These are phyloP conservation scores for Eristalis intricaria DNA, from an alignment of 2,888 invertebrate species.

Conservation along the genomic window DNA sequence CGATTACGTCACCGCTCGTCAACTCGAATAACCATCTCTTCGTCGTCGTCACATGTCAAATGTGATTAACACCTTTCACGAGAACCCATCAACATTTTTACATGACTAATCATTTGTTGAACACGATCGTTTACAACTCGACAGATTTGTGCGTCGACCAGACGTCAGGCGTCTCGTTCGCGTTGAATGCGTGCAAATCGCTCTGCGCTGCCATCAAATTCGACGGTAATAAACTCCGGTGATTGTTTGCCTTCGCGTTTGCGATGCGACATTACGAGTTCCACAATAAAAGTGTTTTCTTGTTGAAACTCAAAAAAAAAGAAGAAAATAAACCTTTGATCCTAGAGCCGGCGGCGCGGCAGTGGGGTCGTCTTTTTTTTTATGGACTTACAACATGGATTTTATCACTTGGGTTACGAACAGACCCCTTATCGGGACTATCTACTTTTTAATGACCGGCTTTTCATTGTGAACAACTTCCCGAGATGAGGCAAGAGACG, in stretches of 20 bases:
- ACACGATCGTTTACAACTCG: background rate
- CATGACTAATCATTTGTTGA: background rate
- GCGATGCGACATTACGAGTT: background rate
- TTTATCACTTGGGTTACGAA: background rate
- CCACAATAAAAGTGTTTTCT: background rate
- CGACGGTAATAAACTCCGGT: background rate
- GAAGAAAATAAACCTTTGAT: background rate
- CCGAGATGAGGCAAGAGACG: background rate
- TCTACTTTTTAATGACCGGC: background rate
- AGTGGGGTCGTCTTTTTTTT: background rate
- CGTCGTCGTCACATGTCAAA: background rate
- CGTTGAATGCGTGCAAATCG: background rate
- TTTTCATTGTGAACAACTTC: background rate
- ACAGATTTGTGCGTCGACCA: background rate
- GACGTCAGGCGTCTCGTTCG: background rate
- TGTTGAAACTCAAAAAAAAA: background rate
- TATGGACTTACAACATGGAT: background rate
- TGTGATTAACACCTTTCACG: slow-evolving; percentile 1
- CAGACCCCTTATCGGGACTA: background rate
- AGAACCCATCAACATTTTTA: background rate
- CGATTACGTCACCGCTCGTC: background rate
- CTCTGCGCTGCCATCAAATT: background rate
- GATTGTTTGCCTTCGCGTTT: background rate
- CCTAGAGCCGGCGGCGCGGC: background rate
- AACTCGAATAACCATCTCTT: background rate